phyloP scores from a whole-genome alignment of 2,113 vertebrate genomes.

The Lasiurus cinereus region DNA sequence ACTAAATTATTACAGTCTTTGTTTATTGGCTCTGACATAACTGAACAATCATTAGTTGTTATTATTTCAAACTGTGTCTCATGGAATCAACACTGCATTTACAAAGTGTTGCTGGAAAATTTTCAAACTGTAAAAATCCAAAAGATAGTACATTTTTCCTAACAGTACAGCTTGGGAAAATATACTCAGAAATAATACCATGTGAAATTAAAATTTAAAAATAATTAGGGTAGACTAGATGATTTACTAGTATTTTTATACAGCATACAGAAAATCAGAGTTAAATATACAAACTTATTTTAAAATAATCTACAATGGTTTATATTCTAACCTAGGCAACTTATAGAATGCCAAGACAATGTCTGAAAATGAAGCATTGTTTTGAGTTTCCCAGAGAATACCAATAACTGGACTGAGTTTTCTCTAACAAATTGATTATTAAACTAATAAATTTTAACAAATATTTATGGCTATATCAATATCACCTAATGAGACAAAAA shows the following conservation, averaged over 20 bases:
- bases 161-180: conserved; percentile 14
- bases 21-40: background rate
- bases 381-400: conserved; percentile 57
- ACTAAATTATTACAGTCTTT: conserved; percentile 39
- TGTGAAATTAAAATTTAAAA: conserved; percentile 33
- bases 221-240: conserved; percentile 21
- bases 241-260: background rate
- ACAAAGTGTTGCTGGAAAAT: conserved; percentile 50
- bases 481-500: conserved; percentile 71
- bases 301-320: conserved; percentile 70
- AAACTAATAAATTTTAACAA: conserved; percentile 28
- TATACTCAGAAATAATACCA: background rate
- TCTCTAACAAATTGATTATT: conserved; percentile 35
- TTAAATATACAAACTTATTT: conserved; percentile 68
- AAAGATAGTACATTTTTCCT: conserved; percentile 27
- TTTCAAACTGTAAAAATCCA: conserved; percentile 1
- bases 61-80: conserved; percentile 51
- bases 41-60: background rate
- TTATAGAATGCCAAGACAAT: conserved; percentile 41
- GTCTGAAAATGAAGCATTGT: conserved; percentile 53
- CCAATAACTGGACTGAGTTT: conserved; percentile 47
- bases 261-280: conserved; percentile 68
- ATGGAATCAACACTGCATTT: background rate
- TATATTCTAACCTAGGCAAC: background rate
- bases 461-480: conserved; percentile 35